Evolutionary conservation across 2,113 vertebrate genomes (phyloP), one percentile per base, ranked within the genome.

Genomic region (Xenus cinereus): DNA sequence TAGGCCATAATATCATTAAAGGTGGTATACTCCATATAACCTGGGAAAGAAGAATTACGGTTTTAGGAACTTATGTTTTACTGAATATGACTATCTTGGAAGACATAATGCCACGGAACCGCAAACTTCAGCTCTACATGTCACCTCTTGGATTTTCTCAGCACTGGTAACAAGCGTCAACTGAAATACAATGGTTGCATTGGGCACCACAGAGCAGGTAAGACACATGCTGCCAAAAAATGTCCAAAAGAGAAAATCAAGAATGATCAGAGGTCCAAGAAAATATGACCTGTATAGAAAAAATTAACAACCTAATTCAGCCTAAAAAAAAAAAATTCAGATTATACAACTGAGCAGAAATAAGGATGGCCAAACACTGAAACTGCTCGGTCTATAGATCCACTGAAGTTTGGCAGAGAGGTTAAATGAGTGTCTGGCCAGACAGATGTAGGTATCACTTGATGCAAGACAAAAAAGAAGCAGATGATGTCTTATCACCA

Each of bases 141-240:
- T 26, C 76, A 75, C 9, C 10, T 39, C 43, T 77, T 46, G 50
- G 69, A 64, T 45, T 45, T 80, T 83, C 75, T 94, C 35, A 60
- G 66, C 4, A 0, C 39, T 33, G 28, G 15, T 54, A 87, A 53
- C 37, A 63, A 67, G 14, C 1, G 15, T 9, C 23, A 77, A 3
- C 7, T 45, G 71, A 76, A 96, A 84, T 27, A n/a, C 15, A 56
- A 57, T 2, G 18, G 30, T 18, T 30, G 51, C 10, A 20, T 0
- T 13, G 37, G 46, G 23, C 7, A 48, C 12, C 6, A 26, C 1
- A 0, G 0, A 2, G 14, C 35, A 50, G 5, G 27, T 59, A 54
- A 53, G 63, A 64, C 6, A 74, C 1, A 5, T 2, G 12, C 32
- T 67, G 54, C 24, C 32, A 14, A 26, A 63, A 91, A 63, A 21